Conservation (phyloP, 2,888 invertebrate species). For the Polymixis flavicincta region DNA sequence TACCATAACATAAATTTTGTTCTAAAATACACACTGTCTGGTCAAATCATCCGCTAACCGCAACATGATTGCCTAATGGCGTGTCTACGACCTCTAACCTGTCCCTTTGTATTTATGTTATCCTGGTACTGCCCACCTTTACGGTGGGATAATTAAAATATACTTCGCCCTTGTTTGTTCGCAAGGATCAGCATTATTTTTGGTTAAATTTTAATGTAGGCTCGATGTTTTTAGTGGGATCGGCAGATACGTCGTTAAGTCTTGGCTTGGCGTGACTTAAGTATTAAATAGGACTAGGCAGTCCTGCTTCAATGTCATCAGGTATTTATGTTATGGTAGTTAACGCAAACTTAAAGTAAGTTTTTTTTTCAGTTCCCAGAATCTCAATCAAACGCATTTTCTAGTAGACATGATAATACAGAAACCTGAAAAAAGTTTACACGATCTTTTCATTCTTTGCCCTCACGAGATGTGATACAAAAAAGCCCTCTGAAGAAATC, state of each 20-base stretch:
- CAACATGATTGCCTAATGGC: constrained; percentile 49
- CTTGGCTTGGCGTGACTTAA: constrained; percentile 1
- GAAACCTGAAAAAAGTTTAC: background rate
- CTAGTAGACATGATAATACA: background rate
- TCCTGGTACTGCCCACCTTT: constrained; percentile 37
- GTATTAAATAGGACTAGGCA: background rate
- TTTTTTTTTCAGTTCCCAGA: background rate
- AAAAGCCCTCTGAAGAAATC: background rate
- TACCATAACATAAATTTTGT: background rate
- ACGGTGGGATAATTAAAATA: constrained; percentile 48
- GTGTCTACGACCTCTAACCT: constrained; percentile 38
- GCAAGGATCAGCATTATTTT: constrained; percentile 50
- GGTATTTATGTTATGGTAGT: no score
- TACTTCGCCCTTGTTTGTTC: constrained; percentile 22
- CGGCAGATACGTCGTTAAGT: background rate
- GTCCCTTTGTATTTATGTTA: constrained; percentile 51
- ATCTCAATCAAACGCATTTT: background rate
- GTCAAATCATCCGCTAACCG: constrained; percentile 36
- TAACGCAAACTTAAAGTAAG: background rate
- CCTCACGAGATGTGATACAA: background rate
- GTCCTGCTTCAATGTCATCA: background rate
- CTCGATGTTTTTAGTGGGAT: constrained; percentile 9
- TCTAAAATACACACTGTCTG: constrained; percentile 27
- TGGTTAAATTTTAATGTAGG: constrained; percentile 41
- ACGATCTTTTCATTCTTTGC: background rate